Conservation (phyloP, 1,140 invertebrate genomes). For the Caenorhabditis briggsae region DNA sequence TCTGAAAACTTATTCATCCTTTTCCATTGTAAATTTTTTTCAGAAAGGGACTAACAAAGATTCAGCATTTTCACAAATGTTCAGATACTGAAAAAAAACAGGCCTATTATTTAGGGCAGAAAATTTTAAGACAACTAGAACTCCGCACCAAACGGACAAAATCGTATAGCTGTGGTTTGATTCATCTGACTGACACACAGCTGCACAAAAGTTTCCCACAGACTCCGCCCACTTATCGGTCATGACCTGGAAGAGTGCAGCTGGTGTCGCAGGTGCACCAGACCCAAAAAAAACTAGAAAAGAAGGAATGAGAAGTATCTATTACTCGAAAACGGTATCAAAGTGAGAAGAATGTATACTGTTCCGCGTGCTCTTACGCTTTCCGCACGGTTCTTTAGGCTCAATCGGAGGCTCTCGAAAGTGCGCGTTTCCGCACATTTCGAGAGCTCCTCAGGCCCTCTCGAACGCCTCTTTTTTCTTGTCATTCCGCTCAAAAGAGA, state of each 20-base stretch:
- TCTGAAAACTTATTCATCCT: too few species aligned
- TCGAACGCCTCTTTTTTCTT: constrained; percentile 8
- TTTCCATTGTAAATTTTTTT: too few species aligned
- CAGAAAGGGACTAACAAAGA: too few species aligned
- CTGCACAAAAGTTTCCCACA: background rate
- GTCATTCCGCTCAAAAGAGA: background rate
- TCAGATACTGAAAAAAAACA: too few species aligned
- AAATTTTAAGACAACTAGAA: too few species aligned
- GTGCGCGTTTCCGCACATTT: constrained; percentile 45
- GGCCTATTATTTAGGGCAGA: too few species aligned
- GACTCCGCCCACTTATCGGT: constrained; percentile 13
- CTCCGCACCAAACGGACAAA: background rate
- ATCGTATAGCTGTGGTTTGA: background rate
- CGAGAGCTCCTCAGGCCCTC: background rate
- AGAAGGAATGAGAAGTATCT: background rate
- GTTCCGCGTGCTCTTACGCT: background rate
- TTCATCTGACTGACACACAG: constrained; percentile 6
- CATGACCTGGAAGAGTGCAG: constrained; percentile 29
- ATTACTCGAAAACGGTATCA: background rate
- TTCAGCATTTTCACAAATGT: too few species aligned
- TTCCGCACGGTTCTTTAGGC: background rate
- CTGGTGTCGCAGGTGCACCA: background rate
- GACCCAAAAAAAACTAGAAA: background rate
- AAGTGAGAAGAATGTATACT: constrained; percentile 15
- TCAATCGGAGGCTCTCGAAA: constrained; percentile 1